These are phyloP conservation scores for Amniataba percoides DNA, from an alignment of 2,797 vertebrate genomes.

Conservation along the genomic window DNA sequence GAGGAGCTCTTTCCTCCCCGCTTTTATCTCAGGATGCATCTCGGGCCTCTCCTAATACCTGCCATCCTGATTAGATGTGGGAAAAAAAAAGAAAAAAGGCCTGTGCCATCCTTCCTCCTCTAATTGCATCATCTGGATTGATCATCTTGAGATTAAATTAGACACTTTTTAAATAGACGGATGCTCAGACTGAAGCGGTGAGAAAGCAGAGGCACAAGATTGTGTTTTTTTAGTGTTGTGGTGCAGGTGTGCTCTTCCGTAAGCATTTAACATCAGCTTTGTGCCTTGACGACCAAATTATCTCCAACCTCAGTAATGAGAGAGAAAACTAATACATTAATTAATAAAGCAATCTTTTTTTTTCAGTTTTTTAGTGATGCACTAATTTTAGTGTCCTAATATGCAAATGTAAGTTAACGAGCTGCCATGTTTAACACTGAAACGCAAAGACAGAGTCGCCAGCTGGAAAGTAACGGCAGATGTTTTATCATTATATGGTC, in stretches of 20 bases:
- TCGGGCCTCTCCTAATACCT: conserved; percentile 63
- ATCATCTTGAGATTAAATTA: conserved; percentile 53
- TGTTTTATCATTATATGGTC: too few species aligned
- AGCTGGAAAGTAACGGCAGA: too few species aligned
- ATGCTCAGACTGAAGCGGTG: too few species aligned
- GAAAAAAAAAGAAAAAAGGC: conserved; percentile 56
- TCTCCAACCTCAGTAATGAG: not conserved
- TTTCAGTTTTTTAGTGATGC: not conserved
- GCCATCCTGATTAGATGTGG: conserved; percentile 71
- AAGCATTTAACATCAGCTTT: too few species aligned
- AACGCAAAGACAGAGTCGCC: too few species aligned
- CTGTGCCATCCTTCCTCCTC: conserved; percentile 55
- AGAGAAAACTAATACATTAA: not conserved
- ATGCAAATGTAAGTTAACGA: too few species aligned
- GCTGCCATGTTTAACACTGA: not conserved
- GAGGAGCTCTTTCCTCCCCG: conserved; percentile 40
- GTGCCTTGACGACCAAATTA: not conserved
- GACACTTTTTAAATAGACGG: conserved; percentile 30
- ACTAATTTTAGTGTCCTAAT: not conserved
- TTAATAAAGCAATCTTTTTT: too few species aligned
- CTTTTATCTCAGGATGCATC: conserved; percentile 69
- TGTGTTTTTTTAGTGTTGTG: not conserved
- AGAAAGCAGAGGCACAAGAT: not conserved
- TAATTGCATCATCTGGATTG: conserved; percentile 60
- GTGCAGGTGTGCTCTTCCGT: not conserved